Conservation (phyloP, 2,797 vertebrate species). For the Fistularia tabacaria region DNA sequence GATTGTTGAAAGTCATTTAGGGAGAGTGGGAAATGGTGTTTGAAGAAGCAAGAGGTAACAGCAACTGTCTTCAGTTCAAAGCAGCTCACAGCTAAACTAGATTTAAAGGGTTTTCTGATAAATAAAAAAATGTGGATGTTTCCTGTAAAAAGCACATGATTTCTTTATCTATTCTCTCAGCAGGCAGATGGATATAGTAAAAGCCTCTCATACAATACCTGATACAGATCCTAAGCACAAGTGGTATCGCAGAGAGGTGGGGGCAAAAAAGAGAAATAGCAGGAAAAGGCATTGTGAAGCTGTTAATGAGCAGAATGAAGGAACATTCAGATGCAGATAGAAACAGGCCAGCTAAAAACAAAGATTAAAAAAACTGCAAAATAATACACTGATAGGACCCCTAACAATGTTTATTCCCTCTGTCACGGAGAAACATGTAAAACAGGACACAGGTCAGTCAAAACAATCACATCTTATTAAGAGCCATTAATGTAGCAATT, state of each 20-base stretch:
- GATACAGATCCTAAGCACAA: constrained; percentile 84
- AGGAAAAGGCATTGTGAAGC: constrained; percentile 51
- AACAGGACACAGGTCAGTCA: no score
- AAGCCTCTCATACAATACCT: constrained; percentile 77
- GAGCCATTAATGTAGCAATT: no score
- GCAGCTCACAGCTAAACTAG: no score
- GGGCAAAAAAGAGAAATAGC: constrained; percentile 42
- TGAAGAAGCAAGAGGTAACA: no score
- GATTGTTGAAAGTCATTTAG: no score
- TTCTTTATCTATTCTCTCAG: constrained; percentile 1
- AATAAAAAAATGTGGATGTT: constrained; percentile 17
- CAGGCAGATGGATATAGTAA: constrained; percentile 30
- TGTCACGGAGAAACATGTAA: no score
- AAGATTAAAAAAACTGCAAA: not conserved
- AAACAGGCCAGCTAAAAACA: constrained; percentile 23
- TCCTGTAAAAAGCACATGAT: constrained; percentile 1
- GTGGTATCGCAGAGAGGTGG: constrained; percentile 57
- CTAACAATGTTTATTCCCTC: no score
- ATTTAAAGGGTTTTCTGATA: no score
- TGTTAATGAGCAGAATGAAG: constrained; percentile 51
- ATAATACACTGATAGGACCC: no score
- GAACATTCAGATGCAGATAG: constrained; percentile 20
- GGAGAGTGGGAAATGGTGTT: no score
- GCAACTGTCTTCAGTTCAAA: no score
- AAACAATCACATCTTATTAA: no score